Percentiles rank a stretch among this genome's conserved stretches.
These are phyloP conservation scores for Siniperca scherzeri DNA, from an alignment of 2,797 vertebrate species.

Conservation along the genomic window DNA sequence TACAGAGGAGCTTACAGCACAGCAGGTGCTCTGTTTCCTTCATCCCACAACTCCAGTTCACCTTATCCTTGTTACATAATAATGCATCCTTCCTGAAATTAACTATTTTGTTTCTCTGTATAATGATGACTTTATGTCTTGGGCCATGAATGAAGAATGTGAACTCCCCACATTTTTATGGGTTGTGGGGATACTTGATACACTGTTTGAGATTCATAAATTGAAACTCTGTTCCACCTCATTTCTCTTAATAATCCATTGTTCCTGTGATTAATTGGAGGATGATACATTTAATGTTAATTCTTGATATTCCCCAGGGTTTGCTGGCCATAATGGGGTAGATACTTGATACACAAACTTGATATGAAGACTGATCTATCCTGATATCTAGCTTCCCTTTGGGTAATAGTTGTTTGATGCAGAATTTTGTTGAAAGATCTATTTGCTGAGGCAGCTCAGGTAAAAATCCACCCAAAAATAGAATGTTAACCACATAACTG, in stretches of 20 bases:
- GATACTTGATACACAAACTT: constrained; percentile 21
- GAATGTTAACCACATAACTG: constrained; percentile 7
- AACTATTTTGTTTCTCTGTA: constrained; percentile 55
- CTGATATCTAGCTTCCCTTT: constrained; percentile 18
- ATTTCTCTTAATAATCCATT: constrained; percentile 51
- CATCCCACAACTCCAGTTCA: constrained; percentile 35
- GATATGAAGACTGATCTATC: constrained; percentile 21
- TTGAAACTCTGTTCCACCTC: constrained; percentile 40
- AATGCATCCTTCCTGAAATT: constrained; percentile 56
- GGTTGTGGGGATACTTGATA: constrained; percentile 42
- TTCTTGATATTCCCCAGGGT: constrained; percentile 34
- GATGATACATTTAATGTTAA: constrained; percentile 42
- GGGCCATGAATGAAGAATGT: constrained; percentile 45
- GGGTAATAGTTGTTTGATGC: constrained; percentile 24
- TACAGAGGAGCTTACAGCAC: constrained; percentile 20
- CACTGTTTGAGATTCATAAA: constrained; percentile 24
- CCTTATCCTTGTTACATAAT: constrained; percentile 39
- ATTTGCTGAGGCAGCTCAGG: constrained; percentile 19
- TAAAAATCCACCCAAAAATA: constrained; percentile 35
- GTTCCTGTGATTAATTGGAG: constrained; percentile 60
- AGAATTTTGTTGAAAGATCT: background rate
- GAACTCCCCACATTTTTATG: constrained; percentile 31
- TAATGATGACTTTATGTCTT: constrained; percentile 40
- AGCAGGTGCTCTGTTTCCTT: constrained; percentile 46
- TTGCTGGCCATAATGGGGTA: background rate